phyloP scores from a whole-genome alignment of 2,113 vertebrate genomes.

The Marmota flaviventris region DNA sequence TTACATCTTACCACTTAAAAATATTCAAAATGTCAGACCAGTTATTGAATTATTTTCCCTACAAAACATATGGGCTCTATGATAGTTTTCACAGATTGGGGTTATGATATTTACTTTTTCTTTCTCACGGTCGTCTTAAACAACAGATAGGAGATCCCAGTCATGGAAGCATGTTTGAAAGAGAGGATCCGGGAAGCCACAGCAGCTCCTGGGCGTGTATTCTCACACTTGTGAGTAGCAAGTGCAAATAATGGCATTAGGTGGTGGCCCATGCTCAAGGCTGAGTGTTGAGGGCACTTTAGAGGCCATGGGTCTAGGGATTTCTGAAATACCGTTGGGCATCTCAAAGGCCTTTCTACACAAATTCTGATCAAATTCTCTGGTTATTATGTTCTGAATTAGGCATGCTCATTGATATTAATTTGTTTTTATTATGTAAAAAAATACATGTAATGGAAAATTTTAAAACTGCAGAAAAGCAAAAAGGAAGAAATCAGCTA shows the following conservation, averaged over 20 bases:
- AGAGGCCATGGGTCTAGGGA: background rate
- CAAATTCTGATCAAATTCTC: background rate
- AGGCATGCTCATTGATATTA: background rate
- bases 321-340: background rate
- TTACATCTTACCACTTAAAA: background rate
- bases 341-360: background rate
- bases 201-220: background rate
- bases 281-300: background rate
- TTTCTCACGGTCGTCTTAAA: background rate
- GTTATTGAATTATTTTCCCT: background rate
- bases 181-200: background rate
- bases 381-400: background rate
- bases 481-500: background rate
- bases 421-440: background rate
- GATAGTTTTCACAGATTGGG: background rate
- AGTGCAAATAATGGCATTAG: background rate
- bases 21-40: background rate
- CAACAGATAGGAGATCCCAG: background rate
- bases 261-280: background rate
- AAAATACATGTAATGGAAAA: background rate
- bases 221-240: background rate
- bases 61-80: background rate
- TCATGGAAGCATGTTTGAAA: background rate
- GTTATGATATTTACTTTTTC: background rate
- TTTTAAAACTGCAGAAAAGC: background rate